Conservation (phyloP, 2,113 vertebrate genomes). For the Eretmochelys imbricata region DNA sequence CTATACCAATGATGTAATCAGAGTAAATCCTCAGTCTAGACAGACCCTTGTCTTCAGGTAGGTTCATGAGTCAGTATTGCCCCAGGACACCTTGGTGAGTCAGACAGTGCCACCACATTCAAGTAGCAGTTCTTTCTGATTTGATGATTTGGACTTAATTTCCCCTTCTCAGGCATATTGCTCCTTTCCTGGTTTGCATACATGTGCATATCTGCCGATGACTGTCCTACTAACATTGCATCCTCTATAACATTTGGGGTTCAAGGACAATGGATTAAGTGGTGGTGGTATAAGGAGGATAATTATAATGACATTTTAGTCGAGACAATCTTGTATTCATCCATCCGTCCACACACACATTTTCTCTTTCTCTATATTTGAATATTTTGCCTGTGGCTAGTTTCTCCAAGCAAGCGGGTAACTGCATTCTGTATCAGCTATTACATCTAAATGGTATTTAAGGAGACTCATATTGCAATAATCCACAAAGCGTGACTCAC, state of each 20-base stretch:
- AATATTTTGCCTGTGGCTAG: not conserved
- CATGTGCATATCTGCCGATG: not conserved
- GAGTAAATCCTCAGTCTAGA: not conserved
- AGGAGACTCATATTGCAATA: not conserved
- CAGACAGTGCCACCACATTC: not conserved
- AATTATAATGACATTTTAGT: not conserved
- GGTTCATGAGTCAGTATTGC: not conserved
- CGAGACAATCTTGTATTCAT: not conserved
- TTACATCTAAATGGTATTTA: not conserved
- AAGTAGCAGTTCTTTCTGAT: not conserved
- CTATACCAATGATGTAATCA: accelerated
- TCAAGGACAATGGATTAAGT: not conserved
- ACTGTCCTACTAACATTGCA: accelerated
- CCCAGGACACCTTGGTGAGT: not conserved
- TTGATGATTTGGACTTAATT: not conserved
- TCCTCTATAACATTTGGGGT: accelerated
- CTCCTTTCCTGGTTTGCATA: not conserved
- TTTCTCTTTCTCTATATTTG: not conserved
- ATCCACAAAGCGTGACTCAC: not conserved
- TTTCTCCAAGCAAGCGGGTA: not conserved
- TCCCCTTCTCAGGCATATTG: not conserved
- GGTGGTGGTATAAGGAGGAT: not conserved
- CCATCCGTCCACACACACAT: not conserved
- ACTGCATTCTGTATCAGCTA: not conserved
- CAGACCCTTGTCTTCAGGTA: not conserved